phyloP scores from a whole-genome alignment of 2,888 invertebrate species.

The Chaitophorus viminalis region DNA sequence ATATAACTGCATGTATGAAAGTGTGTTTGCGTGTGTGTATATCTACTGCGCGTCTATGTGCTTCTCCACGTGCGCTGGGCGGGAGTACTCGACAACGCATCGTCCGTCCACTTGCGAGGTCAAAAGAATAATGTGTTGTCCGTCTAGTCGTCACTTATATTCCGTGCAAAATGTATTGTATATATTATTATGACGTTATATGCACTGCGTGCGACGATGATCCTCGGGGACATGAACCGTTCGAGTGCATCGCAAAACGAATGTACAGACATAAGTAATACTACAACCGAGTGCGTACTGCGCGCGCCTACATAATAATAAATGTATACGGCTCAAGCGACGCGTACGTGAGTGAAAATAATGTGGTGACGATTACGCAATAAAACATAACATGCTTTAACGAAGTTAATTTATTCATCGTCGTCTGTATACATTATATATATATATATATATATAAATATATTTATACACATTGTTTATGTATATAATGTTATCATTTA shows the following conservation, averaged over 20 bases:
- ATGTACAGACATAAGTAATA: not conserved
- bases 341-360: not conserved
- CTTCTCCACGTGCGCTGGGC: too few relatives aligned
- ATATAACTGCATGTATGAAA: not conserved
- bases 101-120: constrained; percentile 13
- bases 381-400: not conserved
- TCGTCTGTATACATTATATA: not conserved
- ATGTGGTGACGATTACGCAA: not conserved
- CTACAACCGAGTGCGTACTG: not conserved
- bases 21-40: not conserved
- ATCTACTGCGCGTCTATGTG: not conserved
- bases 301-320: not conserved
- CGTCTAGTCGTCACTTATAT: constrained; percentile 23
- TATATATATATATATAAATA: too few relatives aligned
- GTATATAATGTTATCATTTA: too few relatives aligned
- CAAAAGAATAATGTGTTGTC: constrained; percentile 30
- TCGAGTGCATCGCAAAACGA: not conserved
- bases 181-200: not conserved
- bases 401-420: not conserved
- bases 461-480: too few relatives aligned
- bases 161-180: not conserved
- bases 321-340: not conserved
- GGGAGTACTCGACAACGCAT: not conserved
- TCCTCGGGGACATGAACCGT: not conserved
- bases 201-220: not conserved